Evolutionary conservation across 2,113 vertebrate genomes (phyloP).

Genomic region (Oreotrochilus melanogaster): DNA sequence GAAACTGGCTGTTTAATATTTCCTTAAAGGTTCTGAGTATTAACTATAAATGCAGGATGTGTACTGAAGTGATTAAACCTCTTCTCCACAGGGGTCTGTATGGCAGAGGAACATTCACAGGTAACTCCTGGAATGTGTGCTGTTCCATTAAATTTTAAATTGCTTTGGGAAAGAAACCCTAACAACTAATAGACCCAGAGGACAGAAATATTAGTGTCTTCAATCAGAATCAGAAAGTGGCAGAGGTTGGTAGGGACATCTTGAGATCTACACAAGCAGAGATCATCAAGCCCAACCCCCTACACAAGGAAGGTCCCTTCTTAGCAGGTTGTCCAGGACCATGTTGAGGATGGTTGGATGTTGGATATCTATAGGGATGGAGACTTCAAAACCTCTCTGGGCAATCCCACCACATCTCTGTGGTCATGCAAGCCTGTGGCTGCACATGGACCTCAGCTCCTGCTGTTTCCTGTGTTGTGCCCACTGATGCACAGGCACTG

Average conservation of each 20-base stretch:
- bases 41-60: neutral
- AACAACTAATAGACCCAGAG: neutral
- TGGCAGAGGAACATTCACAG: neutral
- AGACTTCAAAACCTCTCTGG: neutral
- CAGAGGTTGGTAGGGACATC: neutral
- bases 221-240: neutral
- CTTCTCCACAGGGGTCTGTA: neutral
- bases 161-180: neutral
- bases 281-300: neutral
- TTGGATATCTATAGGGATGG: neutral
- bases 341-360: neutral
- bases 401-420: accelerated
- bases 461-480: neutral
- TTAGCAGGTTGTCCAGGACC: neutral
- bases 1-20: conserved; percentile 25
- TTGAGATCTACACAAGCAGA: neutral
- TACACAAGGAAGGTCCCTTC: neutral
- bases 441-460: neutral
- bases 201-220: neutral
- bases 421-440: too few relatives aligned
- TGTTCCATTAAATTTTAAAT: neutral
- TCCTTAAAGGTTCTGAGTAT: conserved; percentile 19
- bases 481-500: neutral
- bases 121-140: neutral
- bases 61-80: conserved; percentile 19